Percentiles rank a stretch among this genome's conserved stretches.
phyloP scores from a whole-genome alignment of 1,140 invertebrate species.

The Coenobita brevimanus region DNA sequence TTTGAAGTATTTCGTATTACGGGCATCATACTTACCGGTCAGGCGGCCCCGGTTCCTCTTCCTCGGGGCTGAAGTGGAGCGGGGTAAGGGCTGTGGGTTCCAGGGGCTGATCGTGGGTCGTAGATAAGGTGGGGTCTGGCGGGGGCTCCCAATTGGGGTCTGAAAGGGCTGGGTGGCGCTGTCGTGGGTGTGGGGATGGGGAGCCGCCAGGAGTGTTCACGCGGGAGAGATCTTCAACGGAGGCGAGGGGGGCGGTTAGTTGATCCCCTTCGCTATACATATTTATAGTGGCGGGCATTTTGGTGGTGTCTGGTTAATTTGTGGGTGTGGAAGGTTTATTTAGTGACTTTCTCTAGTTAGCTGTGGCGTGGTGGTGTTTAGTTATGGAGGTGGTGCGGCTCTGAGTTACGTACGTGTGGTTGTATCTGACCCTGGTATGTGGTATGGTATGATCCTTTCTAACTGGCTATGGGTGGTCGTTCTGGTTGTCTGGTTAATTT shows the following conservation, averaged over 20 bases:
- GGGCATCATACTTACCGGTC: conserved; percentile 68
- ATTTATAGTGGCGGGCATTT: conserved; percentile 56
- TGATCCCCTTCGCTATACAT: conserved; percentile 62
- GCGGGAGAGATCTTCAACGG: conserved; percentile 70
- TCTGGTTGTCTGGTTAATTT: too few species aligned
- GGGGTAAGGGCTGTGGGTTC: conserved; percentile 52
- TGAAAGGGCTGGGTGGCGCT: conserved; percentile 60
- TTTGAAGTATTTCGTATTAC: too few species aligned
- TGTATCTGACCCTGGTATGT: too few species aligned
- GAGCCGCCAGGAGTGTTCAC: conserved; percentile 70
- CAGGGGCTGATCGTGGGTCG: background rate
- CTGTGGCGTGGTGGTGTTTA: background rate
- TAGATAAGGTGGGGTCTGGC: conserved; percentile 48
- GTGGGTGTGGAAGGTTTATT: background rate
- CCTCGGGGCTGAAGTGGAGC: conserved; percentile 45
- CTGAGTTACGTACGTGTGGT: too few species aligned
- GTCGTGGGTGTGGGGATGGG: conserved; percentile 62
- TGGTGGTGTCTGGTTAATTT: background rate
- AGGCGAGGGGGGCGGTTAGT: conserved; percentile 70
- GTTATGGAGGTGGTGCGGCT: background rate
- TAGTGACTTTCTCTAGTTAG: background rate
- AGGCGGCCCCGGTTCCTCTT: conserved; percentile 45
- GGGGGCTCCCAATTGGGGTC: conserved; percentile 68
- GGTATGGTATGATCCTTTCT: too few species aligned
- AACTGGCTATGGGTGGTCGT: too few species aligned